Base-by-base conservation (phyloP, 2,113 vertebrate species). In the Pluvialis apricaria region DNA sequence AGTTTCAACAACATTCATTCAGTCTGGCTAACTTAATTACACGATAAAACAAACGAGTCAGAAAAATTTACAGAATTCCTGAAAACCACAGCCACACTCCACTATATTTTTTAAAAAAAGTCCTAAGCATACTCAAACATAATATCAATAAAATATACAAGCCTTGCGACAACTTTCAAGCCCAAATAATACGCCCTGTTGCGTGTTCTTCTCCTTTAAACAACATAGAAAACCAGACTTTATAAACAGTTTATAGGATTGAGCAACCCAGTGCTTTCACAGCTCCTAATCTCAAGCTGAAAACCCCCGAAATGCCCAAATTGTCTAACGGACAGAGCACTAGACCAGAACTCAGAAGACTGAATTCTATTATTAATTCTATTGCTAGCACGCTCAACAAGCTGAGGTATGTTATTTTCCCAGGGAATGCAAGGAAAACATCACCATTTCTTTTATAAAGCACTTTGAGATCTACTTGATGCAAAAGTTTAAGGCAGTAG, bases 371-470 rank as follows among this genome's bases (percentile, higher is more conserved):
- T 20, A 57, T 32, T 40, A 52, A 82, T 55, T 24, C 94, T 76
- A 78, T 19, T 28, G 73, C 86, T 61, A 65, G 15, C 58, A 73
- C 0, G 14, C 82, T 57, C 58, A 31, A 36, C 26, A 38, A 84
- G 86, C 57, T 62, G 64, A 92, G 76, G n/a, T 45, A 58, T 15
- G 62, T 38, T 38, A 79, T 80, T 73, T 86, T 90, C 78, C 62
- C 34, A 40, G 9, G 45, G 31, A 91, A 84, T 0, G 47, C 1
- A 5, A 77, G 38, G 51, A 81, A 86, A 66, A 58, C 12, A 24
- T n/a, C 62, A 88, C 61, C n/a, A 15, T 62, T 76, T 94, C 95
- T 94, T 97, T 97, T 94, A 94, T 95, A 97, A 97, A 97, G 95
- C 95, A 96, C 96, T 97, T 97, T 94, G 96, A 97, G 96, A 97